Evolutionary conservation across 2,113 vertebrate species (phyloP).

Genomic region (Caranx ignobilis): DNA sequence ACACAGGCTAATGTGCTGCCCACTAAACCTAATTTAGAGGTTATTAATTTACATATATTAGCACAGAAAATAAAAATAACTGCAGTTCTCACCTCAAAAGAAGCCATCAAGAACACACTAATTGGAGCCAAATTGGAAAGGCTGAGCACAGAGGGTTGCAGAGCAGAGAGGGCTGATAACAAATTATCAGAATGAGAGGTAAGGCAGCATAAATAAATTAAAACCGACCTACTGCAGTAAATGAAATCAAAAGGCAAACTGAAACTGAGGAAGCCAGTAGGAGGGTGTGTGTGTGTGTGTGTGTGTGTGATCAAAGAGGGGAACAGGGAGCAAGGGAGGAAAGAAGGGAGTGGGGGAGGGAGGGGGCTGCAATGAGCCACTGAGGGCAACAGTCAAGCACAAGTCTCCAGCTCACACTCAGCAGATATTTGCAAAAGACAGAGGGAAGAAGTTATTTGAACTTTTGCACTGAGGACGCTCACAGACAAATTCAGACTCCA

Average conservation of each 20-base stretch:
- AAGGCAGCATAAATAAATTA: conserved; percentile 57
- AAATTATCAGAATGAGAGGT: conserved; percentile 58
- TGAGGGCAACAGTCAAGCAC: conserved; percentile 38
- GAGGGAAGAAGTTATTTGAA: conserved; percentile 21
- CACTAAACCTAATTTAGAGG: neutral
- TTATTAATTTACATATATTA: conserved; percentile 22
- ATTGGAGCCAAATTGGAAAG: conserved; percentile 42
- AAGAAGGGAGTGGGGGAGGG: conserved; percentile 24
- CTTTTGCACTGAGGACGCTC: neutral
- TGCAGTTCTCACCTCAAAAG: conserved; percentile 4
- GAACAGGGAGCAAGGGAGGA: conserved; percentile 14
- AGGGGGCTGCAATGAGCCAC: conserved; percentile 33
- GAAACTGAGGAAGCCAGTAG: conserved; percentile 36
- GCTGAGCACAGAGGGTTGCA: conserved; percentile 11
- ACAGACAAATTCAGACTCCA: neutral
- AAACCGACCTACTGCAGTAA: conserved; percentile 51
- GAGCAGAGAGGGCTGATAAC: conserved; percentile 30
- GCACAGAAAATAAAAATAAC: neutral
- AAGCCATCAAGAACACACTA: conserved; percentile 25
- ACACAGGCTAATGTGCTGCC: neutral
- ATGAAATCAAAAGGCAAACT: conserved; percentile 62
- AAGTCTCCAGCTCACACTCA: conserved; percentile 35
- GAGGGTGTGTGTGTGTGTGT: conserved; percentile 28
- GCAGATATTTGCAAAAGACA: conserved; percentile 38
- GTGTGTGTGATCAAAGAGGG: conserved; percentile 52